Conservation (phyloP, 2,888 invertebrate genomes). For the Merodon equestris region DNA sequence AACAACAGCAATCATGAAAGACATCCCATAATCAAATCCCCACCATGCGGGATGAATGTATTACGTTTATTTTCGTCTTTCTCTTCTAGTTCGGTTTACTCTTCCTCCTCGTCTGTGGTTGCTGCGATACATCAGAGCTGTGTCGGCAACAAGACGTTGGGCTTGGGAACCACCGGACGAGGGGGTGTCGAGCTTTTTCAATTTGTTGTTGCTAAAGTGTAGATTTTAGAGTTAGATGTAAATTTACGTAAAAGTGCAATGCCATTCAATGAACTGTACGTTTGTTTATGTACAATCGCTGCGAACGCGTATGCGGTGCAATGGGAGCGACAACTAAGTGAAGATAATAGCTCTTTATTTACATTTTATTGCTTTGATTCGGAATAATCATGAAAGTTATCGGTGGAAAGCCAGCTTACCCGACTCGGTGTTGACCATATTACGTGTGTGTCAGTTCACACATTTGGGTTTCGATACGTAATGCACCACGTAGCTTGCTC, state of each 20-base stretch:
- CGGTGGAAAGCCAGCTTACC: too few species aligned
- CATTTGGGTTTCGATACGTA: too few species aligned
- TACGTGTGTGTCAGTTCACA: too few species aligned
- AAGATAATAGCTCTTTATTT: background rate
- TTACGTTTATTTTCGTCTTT: conserved; percentile 2
- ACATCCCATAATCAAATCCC: background rate
- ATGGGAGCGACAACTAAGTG: background rate
- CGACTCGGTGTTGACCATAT: too few species aligned
- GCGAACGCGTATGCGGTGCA: background rate
- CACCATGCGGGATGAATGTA: background rate
- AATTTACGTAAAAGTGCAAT: conserved; percentile 25
- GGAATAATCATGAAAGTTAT: too few species aligned
- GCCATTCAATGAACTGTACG: conserved; percentile 15
- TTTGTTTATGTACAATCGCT: background rate
- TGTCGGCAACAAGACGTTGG: background rate
- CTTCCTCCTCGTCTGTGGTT: background rate
- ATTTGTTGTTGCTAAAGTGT: background rate
- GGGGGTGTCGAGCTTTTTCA: conserved; percentile 1
- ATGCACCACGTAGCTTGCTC: too few species aligned
- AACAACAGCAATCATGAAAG: too few species aligned
- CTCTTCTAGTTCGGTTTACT: background rate
- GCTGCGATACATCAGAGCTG: too few species aligned
- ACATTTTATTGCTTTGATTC: too few species aligned
- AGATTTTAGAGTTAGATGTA: conserved; percentile 1
- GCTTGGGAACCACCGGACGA: too few species aligned